Evolutionary conservation across 2,113 vertebrate genomes (phyloP), one percentile per base, ranked within the genome.

Genomic region (Paratilapia polleni): DNA sequence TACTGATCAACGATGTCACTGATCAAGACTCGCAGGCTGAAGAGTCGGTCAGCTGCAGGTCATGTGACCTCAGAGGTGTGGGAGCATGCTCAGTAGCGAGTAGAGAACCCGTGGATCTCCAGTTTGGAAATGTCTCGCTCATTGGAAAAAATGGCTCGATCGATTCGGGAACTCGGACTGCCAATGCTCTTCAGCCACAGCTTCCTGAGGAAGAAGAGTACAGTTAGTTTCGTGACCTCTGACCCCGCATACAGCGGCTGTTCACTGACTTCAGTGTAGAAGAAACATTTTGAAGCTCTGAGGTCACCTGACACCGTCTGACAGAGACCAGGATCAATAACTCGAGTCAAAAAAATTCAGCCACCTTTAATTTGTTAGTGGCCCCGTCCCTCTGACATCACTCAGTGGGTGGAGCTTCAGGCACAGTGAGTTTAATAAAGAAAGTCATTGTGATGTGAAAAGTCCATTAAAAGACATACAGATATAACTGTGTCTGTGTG

Each of bases 151-250:
- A 93, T 84, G 0, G 97, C 93, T 38, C 95, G 95, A 77, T 97
- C 95, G 1, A 98, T 98, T 20, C 96, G 96, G 86, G 97, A 97
- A 89, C 97, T 97, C 1, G 97, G 97, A 87, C 97, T 98, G 80
- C 97, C 97, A 6, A 97, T 91, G 5, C 90, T 97, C 91, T 93
- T 96, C 86, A 98, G 94, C 97, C 97, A 98, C 31, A 94, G 87
- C 49, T 97, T 98, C 97, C 97, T 98, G 38, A 56, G 57, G 77
- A 57, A 15, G 15, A 58, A 5, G 22, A 74, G 26, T 22, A 19
- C 26, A 57, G 66, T 70, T 52, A 70, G 43, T 52, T 5, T 47
- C 2, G 5, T 70, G 43, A 70, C 66, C 66, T 70, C 66, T 70
- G 66, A 70, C 24, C 66, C 43, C 17, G 3, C 15, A 28, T 24